Evolutionary conservation across 2,797 vertebrate genomes (phyloP).

Genomic region (Siniperca obscura): DNA sequence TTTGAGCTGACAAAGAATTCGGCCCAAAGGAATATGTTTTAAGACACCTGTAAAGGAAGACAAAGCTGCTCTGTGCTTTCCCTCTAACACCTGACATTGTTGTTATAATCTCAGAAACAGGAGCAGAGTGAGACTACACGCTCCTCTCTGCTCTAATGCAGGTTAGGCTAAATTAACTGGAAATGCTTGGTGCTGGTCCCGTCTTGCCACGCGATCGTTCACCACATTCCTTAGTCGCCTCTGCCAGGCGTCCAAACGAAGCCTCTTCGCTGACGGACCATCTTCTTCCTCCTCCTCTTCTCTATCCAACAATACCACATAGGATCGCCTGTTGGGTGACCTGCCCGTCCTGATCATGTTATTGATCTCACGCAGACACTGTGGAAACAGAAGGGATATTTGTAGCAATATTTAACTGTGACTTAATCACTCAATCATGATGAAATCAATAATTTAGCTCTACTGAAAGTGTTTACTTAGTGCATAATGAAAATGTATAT

Average conservation of each 20-base stretch:
- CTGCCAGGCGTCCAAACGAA: constrained; percentile 82
- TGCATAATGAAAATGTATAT: not conserved
- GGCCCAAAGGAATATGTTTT: not conserved
- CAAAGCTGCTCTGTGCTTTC: constrained; percentile 11
- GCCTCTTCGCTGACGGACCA: constrained; percentile 83
- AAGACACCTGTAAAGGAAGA: not conserved
- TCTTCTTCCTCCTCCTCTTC: constrained; percentile 14
- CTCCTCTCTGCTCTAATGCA: constrained; percentile 7
- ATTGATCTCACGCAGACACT: constrained; percentile 89
- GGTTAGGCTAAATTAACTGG: not conserved
- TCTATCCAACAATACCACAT: constrained; percentile 80
- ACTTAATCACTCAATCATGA: not conserved
- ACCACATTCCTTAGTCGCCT: constrained; percentile 85
- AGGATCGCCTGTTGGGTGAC: constrained; percentile 81
- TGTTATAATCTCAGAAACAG: not conserved
- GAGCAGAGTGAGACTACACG: not conserved
- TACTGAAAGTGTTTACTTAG: not conserved
- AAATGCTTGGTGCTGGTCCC: not conserved
- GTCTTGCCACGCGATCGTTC: constrained; percentile 78
- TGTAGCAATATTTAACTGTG: not conserved
- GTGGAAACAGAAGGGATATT: constrained; percentile 11
- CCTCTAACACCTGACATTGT: not conserved
- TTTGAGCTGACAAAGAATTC: constrained; percentile 1
- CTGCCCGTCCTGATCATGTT: constrained; percentile 86
- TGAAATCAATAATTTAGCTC: not conserved